Percentiles rank a stretch among this genome's conserved stretches.
phyloP scores from a whole-genome alignment of 2,113 vertebrate genomes.

The Gadus macrocephalus region DNA sequence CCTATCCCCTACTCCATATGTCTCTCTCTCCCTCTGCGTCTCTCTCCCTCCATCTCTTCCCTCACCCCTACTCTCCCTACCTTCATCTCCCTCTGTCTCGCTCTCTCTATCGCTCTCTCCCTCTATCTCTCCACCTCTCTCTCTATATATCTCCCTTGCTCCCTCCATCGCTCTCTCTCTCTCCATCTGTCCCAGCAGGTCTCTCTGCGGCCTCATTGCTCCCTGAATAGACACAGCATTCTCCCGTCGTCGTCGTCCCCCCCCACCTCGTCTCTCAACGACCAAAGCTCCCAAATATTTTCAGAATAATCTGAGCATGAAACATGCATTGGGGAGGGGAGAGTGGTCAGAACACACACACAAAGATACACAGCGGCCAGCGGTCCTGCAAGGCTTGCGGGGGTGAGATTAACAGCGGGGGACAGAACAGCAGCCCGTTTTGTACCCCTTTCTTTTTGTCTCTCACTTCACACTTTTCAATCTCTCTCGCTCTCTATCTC shows the following conservation, averaged over 20 bases:
- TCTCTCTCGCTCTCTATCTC: constrained; percentile 1
- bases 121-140: not conserved
- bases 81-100: not conserved
- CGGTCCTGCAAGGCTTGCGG: not conserved
- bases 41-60: not conserved
- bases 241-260: constrained; percentile 3
- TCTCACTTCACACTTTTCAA: constrained; percentile 25
- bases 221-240: not conserved
- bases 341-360: too few species aligned
- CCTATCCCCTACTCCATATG: too few species aligned
- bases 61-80: too few species aligned
- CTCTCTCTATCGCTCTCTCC: not conserved
- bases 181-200: not conserved
- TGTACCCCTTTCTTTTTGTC: constrained; percentile 8
- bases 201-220: not conserved
- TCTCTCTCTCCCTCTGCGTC: not conserved
- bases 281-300: constrained; percentile 20
- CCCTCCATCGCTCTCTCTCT: not conserved
- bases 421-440: not conserved
- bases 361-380: not conserved
- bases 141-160: not conserved
- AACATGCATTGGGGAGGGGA: constrained; percentile 1
- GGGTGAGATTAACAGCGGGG: constrained; percentile 23
- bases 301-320: constrained; percentile 11
- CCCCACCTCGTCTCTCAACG: constrained; percentile 1